Evolutionary conservation across 1,140 invertebrate species (phyloP).

Genomic region (Medauroidea extradentata): DNA sequence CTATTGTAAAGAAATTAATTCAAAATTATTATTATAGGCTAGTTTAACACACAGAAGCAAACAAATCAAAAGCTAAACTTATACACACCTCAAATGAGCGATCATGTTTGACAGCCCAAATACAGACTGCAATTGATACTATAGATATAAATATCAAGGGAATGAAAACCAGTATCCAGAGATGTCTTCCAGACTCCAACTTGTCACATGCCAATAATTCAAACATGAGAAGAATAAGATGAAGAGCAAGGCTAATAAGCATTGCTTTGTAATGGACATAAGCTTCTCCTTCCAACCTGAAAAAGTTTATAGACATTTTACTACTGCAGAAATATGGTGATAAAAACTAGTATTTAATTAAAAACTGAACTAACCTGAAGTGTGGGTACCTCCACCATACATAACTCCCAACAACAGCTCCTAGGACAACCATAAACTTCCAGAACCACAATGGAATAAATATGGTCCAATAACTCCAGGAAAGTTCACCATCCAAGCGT

Average conservation of each 20-base stretch:
- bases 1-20: too few relatives aligned
- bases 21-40: too few relatives aligned
- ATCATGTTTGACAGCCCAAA: conserved; percentile 98
- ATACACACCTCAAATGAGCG: conserved; percentile 83
- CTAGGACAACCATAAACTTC: conserved; percentile 86
- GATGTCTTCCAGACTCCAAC: conserved; percentile 79
- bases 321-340: not conserved
- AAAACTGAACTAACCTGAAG: conserved; percentile 59
- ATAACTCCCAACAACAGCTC: conserved; percentile 84
- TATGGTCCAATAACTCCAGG: conserved; percentile 92
- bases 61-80: not conserved
- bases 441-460: conserved; percentile 96
- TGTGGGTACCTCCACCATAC: conserved; percentile 95
- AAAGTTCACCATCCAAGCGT: conserved; percentile 78
- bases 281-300: conserved; percentile 87
- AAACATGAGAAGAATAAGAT: conserved; percentile 93
- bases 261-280: conserved; percentile 97
- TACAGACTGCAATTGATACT: conserved; percentile 92
- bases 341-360: not conserved
- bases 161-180: conserved; percentile 95
- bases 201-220: conserved; percentile 94
- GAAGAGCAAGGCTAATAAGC: conserved; percentile 89
- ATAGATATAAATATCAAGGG: conserved; percentile 94
- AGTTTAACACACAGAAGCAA: too few relatives aligned
- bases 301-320: conserved; percentile 17